Evolutionary conservation across 1,140 invertebrate species (phyloP), one percentile per base, ranked within the genome.

Genomic region (Stenopsyche tienmushanensis): DNA sequence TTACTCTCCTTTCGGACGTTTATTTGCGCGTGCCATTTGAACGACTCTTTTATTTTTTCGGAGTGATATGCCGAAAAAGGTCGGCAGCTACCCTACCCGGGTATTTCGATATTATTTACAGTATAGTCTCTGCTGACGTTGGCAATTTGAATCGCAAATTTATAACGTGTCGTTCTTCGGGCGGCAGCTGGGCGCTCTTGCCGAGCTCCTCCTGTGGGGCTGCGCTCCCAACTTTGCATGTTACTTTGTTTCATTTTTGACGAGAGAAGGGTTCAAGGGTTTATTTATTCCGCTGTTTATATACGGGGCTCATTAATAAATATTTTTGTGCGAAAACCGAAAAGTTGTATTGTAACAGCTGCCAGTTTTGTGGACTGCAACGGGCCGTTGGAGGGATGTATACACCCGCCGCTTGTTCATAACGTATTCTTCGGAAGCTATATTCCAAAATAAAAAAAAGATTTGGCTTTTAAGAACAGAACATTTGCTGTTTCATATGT

Each of bases 81-180:
- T 47, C 44, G 17, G 44, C 44, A 18, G 44, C 8, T 9, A 34
- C 13, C 29, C 5, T 13, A 34, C 29, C 29, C 5, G 5, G 3
- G 7, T 47, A 18, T 47, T 47, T 47, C 17, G 44, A 47, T 47
- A 47, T 53, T 53, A 53, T 24, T 53, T 53, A 53, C 50, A 53
- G 50, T 53, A 39, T 17, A 17, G 7, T 20, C 45, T 49, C 45
- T 20, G 7, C 45, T 15, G 45, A n/a, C 20, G 45, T 20, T 17
- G 45, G 45, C 60, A 49, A 66, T 70, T 70, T 66, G 68, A 70
- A 70, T 70, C 55, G 60, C 68, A 70, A 66, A 70, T 70, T 70
- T 70, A 64, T 60, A 60, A 60, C 57, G 57, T 60, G 57, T 60
- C 57, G 42, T 21, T 60, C 42, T 47, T 25, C 41, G 17, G 42